Evolutionary conservation across 2,888 invertebrate species (phyloP).

Genomic region (Drosophila melanosoma): DNA sequence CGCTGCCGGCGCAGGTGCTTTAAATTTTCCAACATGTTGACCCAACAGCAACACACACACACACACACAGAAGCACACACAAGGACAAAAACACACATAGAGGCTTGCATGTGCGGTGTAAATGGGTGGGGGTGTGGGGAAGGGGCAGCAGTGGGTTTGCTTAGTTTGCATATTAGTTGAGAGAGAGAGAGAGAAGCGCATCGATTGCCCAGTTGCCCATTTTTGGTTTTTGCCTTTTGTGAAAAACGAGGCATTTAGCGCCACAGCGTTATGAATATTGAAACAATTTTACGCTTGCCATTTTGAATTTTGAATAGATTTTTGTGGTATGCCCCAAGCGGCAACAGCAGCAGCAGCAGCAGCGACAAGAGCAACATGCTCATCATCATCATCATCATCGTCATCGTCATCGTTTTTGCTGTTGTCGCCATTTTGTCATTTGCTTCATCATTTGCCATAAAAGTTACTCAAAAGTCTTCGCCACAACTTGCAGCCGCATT

Average conservation of each 20-base stretch:
- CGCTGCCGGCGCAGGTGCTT: constrained; percentile 69
- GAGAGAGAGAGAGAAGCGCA: constrained; percentile 26
- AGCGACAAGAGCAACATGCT: constrained; percentile 3
- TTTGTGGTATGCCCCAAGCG: constrained; percentile 31
- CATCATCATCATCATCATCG: constrained; percentile 6
- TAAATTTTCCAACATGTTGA: constrained; percentile 74
- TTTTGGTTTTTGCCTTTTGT: constrained; percentile 24
- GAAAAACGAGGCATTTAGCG: constrained; percentile 75
- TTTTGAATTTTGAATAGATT: constrained; percentile 78
- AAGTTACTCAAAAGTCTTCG: constrained; percentile 28
- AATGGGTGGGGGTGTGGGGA: not conserved
- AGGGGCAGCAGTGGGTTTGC: constrained; percentile 16
- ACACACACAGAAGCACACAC: constrained; percentile 10
- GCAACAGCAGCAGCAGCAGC: constrained; percentile 20
- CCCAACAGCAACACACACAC: constrained; percentile 39
- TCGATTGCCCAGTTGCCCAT: constrained; percentile 40
- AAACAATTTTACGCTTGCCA: constrained; percentile 81
- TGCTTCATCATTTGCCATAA: constrained; percentile 27
- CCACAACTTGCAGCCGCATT: constrained; percentile 37
- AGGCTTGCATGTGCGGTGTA: constrained; percentile 11
- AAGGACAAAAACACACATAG: constrained; percentile 17
- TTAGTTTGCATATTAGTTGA: constrained; percentile 67
- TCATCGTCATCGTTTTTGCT: constrained; percentile 2
- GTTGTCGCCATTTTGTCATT: constrained; percentile 10
- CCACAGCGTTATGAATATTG: constrained; percentile 78